These are phyloP conservation scores for Erithacus rubecula DNA, from an alignment of 2,797 vertebrate species.

Conservation along the genomic window DNA sequence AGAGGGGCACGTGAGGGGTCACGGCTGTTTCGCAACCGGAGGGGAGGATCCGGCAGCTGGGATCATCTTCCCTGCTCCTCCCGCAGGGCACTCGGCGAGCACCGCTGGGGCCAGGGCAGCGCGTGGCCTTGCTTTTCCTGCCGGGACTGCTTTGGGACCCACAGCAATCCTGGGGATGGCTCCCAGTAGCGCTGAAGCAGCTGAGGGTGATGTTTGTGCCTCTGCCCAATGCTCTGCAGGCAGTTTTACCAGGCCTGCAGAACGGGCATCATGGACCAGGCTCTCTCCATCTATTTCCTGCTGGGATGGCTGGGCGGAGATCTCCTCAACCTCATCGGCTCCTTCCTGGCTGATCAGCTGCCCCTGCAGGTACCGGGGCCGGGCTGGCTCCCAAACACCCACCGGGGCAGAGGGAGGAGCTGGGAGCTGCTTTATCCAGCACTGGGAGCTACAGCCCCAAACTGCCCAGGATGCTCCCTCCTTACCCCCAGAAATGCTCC, in stretches of 20 bases:
- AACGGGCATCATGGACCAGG: slow-evolving; percentile 90
- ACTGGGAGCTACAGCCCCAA: background rate
- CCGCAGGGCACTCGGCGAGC: fast-evolving
- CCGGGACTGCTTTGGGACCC: background rate
- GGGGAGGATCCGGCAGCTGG: background rate
- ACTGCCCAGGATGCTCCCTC: background rate
- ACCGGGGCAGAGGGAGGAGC: background rate
- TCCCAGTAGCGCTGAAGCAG: background rate
- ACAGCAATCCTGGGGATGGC: background rate
- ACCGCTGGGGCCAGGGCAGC: background rate
- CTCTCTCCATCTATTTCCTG: slow-evolving; percentile 93
- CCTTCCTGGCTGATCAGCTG: slow-evolving; percentile 91
- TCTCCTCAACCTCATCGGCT: slow-evolving; percentile 90
- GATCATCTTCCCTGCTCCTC: background rate
- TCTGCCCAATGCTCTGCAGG: slow-evolving; percentile 64
- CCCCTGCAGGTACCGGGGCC: slow-evolving; percentile 86
- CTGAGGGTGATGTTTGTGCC: background rate
- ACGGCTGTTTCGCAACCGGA: background rate
- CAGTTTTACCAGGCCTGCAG: slow-evolving; percentile 91
- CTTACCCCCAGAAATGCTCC: background rate
- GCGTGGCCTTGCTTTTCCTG: background rate
- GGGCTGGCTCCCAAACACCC: background rate
- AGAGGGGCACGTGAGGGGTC: background rate
- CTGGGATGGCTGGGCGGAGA: slow-evolving; percentile 93
- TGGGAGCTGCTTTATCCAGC: background rate